Percentiles rank a stretch among this genome's conserved stretches.
These are phyloP conservation scores for Rhimphoctona megacephalus DNA, from an alignment of 2,888 invertebrate species.

Conservation along the genomic window DNA sequence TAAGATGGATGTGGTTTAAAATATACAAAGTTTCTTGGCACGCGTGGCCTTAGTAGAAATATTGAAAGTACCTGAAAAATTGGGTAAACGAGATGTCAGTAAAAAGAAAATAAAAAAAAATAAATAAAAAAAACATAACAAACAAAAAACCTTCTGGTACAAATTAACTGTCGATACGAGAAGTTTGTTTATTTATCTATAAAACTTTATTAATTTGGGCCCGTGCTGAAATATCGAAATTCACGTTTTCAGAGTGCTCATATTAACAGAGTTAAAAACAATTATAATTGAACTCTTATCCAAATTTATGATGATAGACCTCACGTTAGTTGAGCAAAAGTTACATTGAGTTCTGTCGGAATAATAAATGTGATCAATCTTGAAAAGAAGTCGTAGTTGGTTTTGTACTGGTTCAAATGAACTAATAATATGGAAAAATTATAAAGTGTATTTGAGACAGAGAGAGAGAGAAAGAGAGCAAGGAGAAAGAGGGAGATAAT, in stretches of 20 bases:
- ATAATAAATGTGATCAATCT: background rate
- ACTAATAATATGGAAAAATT: slow-evolving; percentile 47
- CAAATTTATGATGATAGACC: background rate
- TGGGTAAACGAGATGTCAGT: too few relatives aligned
- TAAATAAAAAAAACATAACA: too few relatives aligned
- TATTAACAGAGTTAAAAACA: background rate
- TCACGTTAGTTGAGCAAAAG: background rate
- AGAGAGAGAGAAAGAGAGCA: slow-evolving; percentile 48
- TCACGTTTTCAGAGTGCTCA: too few relatives aligned
- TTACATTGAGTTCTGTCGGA: too few relatives aligned
- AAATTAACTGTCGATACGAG: too few relatives aligned
- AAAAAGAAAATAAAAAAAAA: too few relatives aligned
- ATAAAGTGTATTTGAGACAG: slow-evolving; percentile 43
- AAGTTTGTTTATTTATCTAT: too few relatives aligned
- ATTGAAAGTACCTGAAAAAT: background rate
- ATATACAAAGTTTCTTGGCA: background rate
- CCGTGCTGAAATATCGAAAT: background rate
- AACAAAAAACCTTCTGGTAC: too few relatives aligned
- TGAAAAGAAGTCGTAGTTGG: background rate
- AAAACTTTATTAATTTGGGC: too few relatives aligned
- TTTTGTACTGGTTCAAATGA: slow-evolving; percentile 26
- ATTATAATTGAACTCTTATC: background rate
- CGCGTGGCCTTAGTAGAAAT: too few relatives aligned
- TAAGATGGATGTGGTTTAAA: background rate
- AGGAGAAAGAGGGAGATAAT: slow-evolving; percentile 65